Base-by-base conservation (phyloP, 2,113 vertebrate species). In the Poecile atricapillus region DNA sequence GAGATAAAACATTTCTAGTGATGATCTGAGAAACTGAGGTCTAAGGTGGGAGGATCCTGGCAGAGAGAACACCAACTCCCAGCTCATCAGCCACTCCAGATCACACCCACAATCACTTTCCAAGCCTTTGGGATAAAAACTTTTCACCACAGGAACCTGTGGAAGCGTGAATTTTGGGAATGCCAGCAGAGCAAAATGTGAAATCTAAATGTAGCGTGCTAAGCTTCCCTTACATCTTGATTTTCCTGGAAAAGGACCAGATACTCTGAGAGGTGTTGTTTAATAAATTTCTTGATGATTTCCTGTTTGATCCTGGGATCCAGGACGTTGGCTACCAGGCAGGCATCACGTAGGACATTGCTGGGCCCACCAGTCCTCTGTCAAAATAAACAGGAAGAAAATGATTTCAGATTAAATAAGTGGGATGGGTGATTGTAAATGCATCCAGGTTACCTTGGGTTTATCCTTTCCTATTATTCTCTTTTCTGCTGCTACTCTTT, bases 231-330 rank as follows among this genome's bases (percentile, higher is more conserved):
- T 96, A 99, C 99, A 83, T 99, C 99, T 98, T 99, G 99, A 97
- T 99, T 99, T 97, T 99, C 99, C 97, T 99, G 99, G 97, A 99
- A 99, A 52, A 99, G 98, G 60, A 99, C 99, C 75, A 99, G 97
- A 88, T 99, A 99, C 92, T 99, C 99, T 0, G 99, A 99, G 49
- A 99, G 98, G 95, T 99, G 99, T 65, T 99, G 99, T 82, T 99
- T 98, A 96, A 99, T 99, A 78, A 99, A 99, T 96, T 99, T 99
- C 97, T 99, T 99, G 94, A 99, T 99, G 97, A 99, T 99, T 97
- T 99, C 99, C 95, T 99, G 99, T 62, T 99, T 99, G 97, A 99
- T 99, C 84, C 99, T 98, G 44, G 98, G 98, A 95, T 99, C 99
- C 94, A 99, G 97, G 88, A 99, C 99, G 43, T 99, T 99, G 82